Conservation (phyloP, 2,113 vertebrate genomes). For the Shinisaurus crocodilurus region DNA sequence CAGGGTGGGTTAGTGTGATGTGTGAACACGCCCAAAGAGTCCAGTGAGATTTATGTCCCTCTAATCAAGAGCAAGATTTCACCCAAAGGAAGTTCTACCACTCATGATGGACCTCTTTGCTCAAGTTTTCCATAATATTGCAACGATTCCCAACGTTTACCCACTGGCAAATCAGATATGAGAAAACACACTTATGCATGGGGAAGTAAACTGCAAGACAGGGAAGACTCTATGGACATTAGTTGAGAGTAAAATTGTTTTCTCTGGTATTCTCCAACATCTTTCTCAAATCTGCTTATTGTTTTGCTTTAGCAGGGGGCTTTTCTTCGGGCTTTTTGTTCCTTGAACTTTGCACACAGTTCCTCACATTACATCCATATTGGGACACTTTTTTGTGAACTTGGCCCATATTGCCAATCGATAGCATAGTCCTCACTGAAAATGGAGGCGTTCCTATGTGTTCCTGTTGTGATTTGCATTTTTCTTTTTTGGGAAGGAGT, state of each 20-base stretch:
- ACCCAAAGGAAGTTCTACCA: background rate
- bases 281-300: background rate
- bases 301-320: too few relatives aligned
- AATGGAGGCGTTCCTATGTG: too few relatives aligned
- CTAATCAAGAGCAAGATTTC: background rate
- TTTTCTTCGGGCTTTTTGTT: background rate
- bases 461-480: too few relatives aligned
- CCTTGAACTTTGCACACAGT: background rate
- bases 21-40: too few relatives aligned
- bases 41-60: background rate
- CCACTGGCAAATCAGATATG: background rate
- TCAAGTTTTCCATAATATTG: background rate
- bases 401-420: background rate
- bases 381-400: background rate
- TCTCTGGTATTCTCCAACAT: background rate
- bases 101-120: background rate
- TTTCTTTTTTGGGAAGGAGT: too few relatives aligned
- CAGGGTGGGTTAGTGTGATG: too few relatives aligned
- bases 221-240: background rate
- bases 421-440: background rate
- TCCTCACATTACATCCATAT: background rate
- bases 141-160: background rate
- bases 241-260: background rate
- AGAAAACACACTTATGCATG: background rate
- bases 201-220: background rate